Evolutionary conservation across 1,140 invertebrate genomes (phyloP).

Genomic region (Drosophila seguyi): DNA sequence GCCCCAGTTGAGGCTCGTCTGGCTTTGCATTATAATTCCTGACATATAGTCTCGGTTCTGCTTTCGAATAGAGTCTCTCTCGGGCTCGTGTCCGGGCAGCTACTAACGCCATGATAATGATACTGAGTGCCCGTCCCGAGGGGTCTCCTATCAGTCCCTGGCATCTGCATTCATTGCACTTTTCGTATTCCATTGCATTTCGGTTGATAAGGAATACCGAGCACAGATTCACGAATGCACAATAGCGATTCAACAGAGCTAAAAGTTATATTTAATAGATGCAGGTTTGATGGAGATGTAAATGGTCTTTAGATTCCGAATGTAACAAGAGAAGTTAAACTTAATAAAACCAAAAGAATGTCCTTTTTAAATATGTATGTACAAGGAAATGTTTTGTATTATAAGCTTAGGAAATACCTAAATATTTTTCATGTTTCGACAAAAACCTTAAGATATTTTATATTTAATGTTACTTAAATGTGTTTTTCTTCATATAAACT

Average conservation of each 20-base stretch:
- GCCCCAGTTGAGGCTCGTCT: constrained; percentile 88
- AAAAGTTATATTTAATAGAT: background rate
- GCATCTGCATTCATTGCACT: constrained; percentile 73
- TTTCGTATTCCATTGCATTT: constrained; percentile 56
- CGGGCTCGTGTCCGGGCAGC: constrained; percentile 41
- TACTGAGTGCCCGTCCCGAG: constrained; percentile 40
- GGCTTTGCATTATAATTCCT: constrained; percentile 49
- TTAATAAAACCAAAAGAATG: background rate
- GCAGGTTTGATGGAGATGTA: constrained; percentile 1
- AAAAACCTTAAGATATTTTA: background rate
- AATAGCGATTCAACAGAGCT: constrained; percentile 3
- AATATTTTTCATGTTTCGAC: no score
- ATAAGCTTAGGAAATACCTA: background rate
- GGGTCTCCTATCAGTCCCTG: constrained; percentile 53
- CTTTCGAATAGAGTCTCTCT: constrained; percentile 34
- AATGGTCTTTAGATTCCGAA: background rate
- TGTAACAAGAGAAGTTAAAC: background rate
- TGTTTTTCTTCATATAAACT: background rate
- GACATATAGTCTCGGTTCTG: constrained; percentile 17
- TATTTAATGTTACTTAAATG: background rate
- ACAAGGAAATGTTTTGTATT: background rate
- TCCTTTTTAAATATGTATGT: background rate
- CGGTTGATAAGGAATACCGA: constrained; percentile 49
- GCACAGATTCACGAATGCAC: background rate
- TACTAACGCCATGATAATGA: constrained; percentile 49